Percentiles rank a stretch among this genome's conserved stretches.
These are phyloP conservation scores for Mobula birostris DNA, from an alignment of 2,113 vertebrate genomes.

Conservation along the genomic window DNA sequence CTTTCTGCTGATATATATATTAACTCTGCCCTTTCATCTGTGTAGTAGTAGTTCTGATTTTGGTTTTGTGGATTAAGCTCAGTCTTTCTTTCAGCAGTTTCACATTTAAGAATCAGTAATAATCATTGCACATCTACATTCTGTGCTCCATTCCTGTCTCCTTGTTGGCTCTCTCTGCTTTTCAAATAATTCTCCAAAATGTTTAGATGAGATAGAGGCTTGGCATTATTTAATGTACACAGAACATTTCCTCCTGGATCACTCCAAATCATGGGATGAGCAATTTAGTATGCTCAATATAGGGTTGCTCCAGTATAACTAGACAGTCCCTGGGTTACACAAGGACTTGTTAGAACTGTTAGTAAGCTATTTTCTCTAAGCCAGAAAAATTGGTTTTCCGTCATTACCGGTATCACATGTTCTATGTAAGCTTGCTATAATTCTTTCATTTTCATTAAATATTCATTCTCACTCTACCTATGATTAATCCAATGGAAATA, in stretches of 20 bases:
- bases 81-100: neutral
- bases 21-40: neutral
- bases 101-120: neutral
- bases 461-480: no score
- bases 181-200: neutral
- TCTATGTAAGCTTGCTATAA: no score
- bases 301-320: neutral
- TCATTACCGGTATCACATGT: no score
- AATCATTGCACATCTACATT: neutral
- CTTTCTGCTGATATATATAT: neutral
- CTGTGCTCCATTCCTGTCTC: neutral
- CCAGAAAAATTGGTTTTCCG: no score
- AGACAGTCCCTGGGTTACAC: neutral
- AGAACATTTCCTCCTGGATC: neutral
- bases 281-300: neutral
- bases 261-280: neutral
- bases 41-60: neutral
- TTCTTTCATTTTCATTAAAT: no score
- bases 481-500: no score
- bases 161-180: constrained; percentile 7
- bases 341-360: no score
- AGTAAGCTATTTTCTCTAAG: no score
- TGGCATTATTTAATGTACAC: neutral
- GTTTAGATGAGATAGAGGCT: neutral
- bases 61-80: neutral